Conservation (phyloP, 2,113 vertebrate genomes). For the Albula goreensis region DNA sequence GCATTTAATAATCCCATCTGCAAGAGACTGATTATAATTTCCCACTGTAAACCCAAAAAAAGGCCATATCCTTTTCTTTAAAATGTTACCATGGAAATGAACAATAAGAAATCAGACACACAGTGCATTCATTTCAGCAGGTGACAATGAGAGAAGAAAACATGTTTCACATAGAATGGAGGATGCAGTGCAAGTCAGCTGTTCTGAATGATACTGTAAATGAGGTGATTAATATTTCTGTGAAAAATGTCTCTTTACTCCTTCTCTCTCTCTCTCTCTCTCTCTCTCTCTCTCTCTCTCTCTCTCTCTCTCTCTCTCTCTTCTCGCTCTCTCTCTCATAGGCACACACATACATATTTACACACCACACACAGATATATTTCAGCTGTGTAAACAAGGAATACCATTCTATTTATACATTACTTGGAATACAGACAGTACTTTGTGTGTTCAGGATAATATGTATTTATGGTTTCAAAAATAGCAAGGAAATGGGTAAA, state of each 20-base stretch:
- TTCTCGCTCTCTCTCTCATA: no score
- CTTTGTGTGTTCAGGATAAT: background rate
- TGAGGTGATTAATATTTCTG: no score
- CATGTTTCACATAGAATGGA: background rate
- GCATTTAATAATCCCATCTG: slow-evolving; percentile 23
- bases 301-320: no score
- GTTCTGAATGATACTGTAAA: background rate
- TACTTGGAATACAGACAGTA: background rate
- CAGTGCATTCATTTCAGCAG: slow-evolving; percentile 8
- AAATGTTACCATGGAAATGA: slow-evolving; percentile 43
- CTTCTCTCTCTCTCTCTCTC: no score
- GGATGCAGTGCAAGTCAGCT: background rate
- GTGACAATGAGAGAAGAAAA: slow-evolving; percentile 6
- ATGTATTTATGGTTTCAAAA: background rate
- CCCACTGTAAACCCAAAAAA: slow-evolving; percentile 11
- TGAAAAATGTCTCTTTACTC: no score
- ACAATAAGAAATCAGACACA: slow-evolving; percentile 22
- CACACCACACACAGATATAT: background rate
- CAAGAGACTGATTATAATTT: slow-evolving; percentile 32
- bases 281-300: no score
- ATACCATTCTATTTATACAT: background rate
- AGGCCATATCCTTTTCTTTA: slow-evolving; percentile 22
- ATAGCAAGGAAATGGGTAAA: background rate
- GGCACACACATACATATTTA: no score
- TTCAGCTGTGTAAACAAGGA: background rate